Percentiles rank a stretch among this genome's conserved stretches.
Conservation (phyloP, 92 coral and sea anemone genomes). For the Actinostola sp. region DNA sequence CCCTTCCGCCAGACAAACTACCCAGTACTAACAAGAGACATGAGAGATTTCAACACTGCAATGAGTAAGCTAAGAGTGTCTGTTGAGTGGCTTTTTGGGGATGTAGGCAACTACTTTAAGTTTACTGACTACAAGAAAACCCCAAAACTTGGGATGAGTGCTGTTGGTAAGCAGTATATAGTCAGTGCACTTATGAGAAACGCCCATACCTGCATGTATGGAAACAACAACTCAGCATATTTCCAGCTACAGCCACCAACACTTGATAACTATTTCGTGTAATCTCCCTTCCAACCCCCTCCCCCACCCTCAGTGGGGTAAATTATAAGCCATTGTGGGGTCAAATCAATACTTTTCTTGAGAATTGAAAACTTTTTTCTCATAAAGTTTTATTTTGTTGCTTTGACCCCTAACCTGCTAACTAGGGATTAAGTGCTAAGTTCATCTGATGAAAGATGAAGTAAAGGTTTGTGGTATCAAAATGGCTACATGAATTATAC, state of each 20-base stretch:
- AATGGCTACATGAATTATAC: too few species aligned
- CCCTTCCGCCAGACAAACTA: constrained; percentile 14
- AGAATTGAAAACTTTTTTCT: too few species aligned
- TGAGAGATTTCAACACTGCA: constrained; percentile 17
- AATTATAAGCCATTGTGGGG: too few species aligned
- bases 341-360: too few species aligned
- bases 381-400: too few species aligned
- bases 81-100: constrained; percentile 25
- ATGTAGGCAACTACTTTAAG: constrained; percentile 16
- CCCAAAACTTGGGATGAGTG: constrained; percentile 36
- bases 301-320: too few species aligned
- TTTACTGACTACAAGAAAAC: constrained; percentile 37
- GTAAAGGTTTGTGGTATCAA: too few species aligned
- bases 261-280: not conserved
- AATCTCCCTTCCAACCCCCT: too few species aligned
- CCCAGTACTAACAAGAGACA: constrained; percentile 20
- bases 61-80: constrained; percentile 16
- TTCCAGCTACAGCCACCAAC: not conserved
- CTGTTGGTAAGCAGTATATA: constrained; percentile 45
- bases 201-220: not conserved
- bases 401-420: too few species aligned
- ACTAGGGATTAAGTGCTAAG: too few species aligned
- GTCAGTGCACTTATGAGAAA: constrained; percentile 18
- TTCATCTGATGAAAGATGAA: too few species aligned
- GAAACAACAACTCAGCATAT: not conserved